A percentile compares a stretch with the other conserved stretches of the same genome.
Evolutionary conservation across 2,113 vertebrate species (phyloP).

Genomic region (Cathartes aura): DNA sequence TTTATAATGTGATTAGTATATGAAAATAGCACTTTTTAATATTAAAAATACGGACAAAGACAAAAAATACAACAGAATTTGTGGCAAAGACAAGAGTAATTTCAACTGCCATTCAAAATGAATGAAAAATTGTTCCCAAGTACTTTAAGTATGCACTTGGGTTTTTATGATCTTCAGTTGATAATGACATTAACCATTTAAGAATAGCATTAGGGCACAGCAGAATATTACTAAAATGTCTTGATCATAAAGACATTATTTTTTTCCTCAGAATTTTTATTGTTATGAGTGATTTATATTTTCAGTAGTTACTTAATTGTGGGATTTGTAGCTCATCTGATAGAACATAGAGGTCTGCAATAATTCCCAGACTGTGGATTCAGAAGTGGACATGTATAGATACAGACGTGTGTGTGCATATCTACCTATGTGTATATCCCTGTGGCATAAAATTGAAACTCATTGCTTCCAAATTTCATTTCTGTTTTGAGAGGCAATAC

Average conservation of each 20-base stretch:
- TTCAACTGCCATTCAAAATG: background rate
- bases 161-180: background rate
- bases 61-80: background rate
- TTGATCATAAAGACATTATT: background rate
- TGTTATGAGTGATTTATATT: background rate
- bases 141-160: background rate
- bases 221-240: background rate
- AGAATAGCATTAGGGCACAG: background rate
- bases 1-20: constrained; percentile 1
- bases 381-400: background rate
- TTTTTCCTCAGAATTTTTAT: background rate
- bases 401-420: fast-evolving
- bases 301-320: background rate
- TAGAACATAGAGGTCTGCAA: fast-evolving
- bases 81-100: background rate
- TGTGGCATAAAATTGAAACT: background rate
- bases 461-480: background rate
- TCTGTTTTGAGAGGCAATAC: background rate
- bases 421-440: background rate
- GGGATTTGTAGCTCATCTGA: background rate
- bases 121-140: background rate
- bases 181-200: background rate
- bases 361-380: background rate
- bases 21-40: background rate
- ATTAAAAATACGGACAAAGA: background rate